Conservation (phyloP, 2,113 vertebrate species). For the Leucosticte australis region DNA sequence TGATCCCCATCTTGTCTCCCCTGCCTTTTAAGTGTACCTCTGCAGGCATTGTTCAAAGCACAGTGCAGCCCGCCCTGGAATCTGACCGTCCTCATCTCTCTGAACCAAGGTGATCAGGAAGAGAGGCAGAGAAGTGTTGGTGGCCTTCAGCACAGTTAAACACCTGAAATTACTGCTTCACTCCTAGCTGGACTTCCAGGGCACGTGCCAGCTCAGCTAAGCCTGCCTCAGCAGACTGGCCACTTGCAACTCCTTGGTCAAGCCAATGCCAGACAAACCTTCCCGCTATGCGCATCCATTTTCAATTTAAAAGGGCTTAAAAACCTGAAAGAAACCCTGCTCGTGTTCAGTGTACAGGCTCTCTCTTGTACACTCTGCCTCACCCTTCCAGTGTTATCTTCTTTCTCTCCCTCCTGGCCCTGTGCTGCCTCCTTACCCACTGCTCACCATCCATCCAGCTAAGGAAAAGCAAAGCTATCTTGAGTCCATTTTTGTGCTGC, state of each 20-base stretch:
- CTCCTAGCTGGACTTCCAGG: not conserved
- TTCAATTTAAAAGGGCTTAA: not conserved
- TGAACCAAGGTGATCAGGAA: not conserved
- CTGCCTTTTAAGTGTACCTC: not conserved
- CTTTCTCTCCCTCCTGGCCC: not conserved
- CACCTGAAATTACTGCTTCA: not conserved
- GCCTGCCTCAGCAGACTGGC: not conserved
- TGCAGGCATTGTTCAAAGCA: fast-evolving
- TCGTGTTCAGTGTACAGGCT: not conserved
- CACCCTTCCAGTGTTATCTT: not conserved
- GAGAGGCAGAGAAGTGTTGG: not conserved
- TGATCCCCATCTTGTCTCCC: not conserved
- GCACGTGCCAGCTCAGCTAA: not conserved
- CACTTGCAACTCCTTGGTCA: not conserved
- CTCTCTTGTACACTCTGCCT: not conserved
- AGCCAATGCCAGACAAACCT: not conserved
- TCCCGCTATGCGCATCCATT: not conserved
- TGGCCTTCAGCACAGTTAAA: not conserved
- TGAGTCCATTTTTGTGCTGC: not conserved
- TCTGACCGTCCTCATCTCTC: not conserved
- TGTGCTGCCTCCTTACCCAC: not conserved
- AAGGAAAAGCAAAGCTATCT: not conserved
- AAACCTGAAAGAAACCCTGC: not conserved
- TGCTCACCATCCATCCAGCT: not conserved
- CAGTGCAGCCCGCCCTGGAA: not conserved